Percentiles rank a stretch among this genome's conserved stretches.
These are phyloP conservation scores for Petroica traversi DNA, from an alignment of 2,113 vertebrate species.

Conservation along the genomic window DNA sequence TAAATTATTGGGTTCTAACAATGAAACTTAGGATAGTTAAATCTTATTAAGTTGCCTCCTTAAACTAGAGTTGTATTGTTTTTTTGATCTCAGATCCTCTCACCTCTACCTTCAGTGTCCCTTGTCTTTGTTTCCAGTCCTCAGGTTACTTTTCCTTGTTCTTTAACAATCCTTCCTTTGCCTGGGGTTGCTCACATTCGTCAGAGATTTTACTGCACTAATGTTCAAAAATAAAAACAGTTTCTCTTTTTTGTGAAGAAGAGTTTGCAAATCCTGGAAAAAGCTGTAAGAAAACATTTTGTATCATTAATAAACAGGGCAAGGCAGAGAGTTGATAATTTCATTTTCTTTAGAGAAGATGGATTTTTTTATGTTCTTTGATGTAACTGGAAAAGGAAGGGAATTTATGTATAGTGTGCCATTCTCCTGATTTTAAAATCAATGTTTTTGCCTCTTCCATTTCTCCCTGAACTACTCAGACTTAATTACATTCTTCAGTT, in stretches of 20 bases:
- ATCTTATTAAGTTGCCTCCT: background rate
- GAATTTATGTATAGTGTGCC: background rate
- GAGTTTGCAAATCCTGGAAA: background rate
- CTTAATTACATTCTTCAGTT: conserved; percentile 58
- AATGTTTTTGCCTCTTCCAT: background rate
- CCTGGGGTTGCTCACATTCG: background rate
- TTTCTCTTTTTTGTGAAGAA: background rate
- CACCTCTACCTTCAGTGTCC: background rate
- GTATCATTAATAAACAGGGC: background rate
- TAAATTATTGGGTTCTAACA: background rate
- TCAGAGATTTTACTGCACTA: background rate
- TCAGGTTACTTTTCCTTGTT: background rate
- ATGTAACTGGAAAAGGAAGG: background rate
- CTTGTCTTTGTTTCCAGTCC: background rate
- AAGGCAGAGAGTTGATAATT: background rate
- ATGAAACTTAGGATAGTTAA: background rate
- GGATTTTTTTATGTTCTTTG: background rate
- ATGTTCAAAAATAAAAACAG: background rate
- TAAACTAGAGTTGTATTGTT: background rate
- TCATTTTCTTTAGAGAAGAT: background rate
- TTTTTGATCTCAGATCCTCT: background rate
- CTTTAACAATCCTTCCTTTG: background rate
- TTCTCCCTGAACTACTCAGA: background rate
- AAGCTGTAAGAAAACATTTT: background rate
- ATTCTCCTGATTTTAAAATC: conserved; percentile 12